Conservation (phyloP, 2,888 invertebrate species). For the Augiades crinisus region DNA sequence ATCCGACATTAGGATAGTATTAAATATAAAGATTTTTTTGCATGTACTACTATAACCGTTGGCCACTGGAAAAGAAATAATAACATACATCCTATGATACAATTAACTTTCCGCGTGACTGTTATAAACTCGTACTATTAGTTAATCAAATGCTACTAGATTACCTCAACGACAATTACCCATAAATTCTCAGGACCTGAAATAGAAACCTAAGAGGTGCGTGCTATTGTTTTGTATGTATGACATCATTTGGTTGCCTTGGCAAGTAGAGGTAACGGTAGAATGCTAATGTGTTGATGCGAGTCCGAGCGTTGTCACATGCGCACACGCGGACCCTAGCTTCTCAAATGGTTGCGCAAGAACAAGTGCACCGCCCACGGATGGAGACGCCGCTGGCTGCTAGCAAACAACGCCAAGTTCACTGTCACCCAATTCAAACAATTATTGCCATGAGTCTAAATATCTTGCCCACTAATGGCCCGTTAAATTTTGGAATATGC, state of each 20-base stretch:
- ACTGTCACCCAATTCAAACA: conserved; percentile 52
- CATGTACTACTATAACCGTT: no score
- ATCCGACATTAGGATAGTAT: no score
- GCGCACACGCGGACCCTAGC: conserved; percentile 45
- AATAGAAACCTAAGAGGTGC: conserved; percentile 25
- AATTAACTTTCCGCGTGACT: no score
- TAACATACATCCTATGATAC: no score
- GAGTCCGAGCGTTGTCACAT: conserved; percentile 55
- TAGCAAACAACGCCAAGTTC: conserved; percentile 61
- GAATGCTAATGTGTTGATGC: conserved; percentile 69
- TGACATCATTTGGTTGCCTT: conserved; percentile 55
- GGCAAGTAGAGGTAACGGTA: conserved; percentile 69
- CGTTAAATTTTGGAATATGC: neutral
- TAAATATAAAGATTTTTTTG: no score
- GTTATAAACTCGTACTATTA: no score
- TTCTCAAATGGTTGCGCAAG: conserved; percentile 70
- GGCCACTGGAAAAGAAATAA: no score
- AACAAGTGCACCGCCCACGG: conserved; percentile 63
- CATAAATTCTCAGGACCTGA: conserved; percentile 10
- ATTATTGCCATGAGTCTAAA: conserved; percentile 12
- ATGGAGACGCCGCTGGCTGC: conserved; percentile 41
- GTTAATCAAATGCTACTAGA: no score
- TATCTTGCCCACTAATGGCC: conserved; percentile 4
- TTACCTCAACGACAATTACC: neutral
- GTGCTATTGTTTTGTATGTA: conserved; percentile 44